Conservation (phyloP, 35 echinoderm and acorn worm species). For the Ophiothrix spiculata region DNA sequence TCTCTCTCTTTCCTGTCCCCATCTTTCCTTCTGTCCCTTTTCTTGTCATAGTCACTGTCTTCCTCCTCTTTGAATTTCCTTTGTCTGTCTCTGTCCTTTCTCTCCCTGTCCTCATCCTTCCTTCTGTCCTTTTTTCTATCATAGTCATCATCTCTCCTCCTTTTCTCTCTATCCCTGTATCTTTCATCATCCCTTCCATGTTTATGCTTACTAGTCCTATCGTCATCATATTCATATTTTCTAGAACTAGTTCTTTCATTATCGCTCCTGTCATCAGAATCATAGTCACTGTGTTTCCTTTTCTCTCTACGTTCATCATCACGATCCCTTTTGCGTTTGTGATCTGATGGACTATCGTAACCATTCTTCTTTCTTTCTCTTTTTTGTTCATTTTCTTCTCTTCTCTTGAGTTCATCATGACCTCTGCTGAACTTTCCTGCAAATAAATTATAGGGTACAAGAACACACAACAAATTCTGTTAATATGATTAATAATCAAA, state of each 20-base stretch:
- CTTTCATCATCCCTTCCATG: too few species aligned
- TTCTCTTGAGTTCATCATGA: slow-evolving; percentile 30
- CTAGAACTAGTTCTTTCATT: neutral
- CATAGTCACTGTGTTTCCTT: slow-evolving; percentile 12
- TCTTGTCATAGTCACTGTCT: neutral
- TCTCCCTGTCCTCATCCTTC: slow-evolving; percentile 24
- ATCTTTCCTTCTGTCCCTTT: slow-evolving; percentile 4
- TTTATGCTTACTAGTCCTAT: slow-evolving; percentile 13
- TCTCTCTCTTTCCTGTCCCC: neutral
- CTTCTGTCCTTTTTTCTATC: slow-evolving; percentile 21
- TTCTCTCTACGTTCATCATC: neutral
- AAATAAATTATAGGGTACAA: too few species aligned
- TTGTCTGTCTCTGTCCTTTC: too few species aligned
- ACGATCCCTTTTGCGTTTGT: neutral
- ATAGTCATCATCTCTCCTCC: neutral
- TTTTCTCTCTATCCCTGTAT: neutral
- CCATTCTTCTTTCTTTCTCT: neutral
- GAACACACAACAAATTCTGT: too few species aligned
- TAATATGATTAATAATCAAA: too few species aligned
- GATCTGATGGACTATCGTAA: neutral
- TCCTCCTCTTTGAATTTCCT: too few species aligned
- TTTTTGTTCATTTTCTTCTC: neutral
- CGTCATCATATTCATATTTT: slow-evolving; percentile 12
- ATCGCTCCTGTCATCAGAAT: slow-evolving; percentile 9
- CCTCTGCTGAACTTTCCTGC: slow-evolving; percentile 78